phyloP scores from a whole-genome alignment of 2,113 vertebrate genomes.

The Cinclus mexicanus region DNA sequence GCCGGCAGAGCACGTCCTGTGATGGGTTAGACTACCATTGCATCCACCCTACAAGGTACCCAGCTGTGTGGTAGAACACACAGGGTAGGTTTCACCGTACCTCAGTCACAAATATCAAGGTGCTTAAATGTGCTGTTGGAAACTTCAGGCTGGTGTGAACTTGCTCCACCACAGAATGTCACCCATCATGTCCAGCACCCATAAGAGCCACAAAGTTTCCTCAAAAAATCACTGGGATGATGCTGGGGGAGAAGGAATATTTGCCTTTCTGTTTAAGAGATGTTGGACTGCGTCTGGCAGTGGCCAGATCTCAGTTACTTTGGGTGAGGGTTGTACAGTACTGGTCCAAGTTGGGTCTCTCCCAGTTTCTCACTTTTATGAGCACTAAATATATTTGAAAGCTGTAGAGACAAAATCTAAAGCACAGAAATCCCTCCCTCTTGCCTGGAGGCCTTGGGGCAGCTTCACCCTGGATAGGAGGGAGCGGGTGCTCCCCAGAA shows the following conservation, averaged over 20 bases:
- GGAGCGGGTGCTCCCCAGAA: not conserved
- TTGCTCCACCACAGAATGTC: not conserved
- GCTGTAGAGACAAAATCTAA: not conserved
- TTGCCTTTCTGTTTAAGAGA: not conserved
- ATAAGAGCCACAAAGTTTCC: rapidly evolving
- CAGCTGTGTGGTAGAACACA: not conserved
- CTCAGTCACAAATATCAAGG: not conserved
- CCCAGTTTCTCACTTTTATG: not conserved
- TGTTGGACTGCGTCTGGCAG: not conserved
- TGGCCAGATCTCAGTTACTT: not conserved
- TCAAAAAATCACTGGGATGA: not conserved
- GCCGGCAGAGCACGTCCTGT: not conserved
- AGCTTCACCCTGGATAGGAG: not conserved
- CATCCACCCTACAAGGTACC: not conserved
- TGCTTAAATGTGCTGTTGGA: not conserved
- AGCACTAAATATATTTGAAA: slow-evolving; percentile 7
- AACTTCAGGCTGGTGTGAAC: not conserved
- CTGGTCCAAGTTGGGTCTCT: not conserved
- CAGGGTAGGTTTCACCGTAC: not conserved
- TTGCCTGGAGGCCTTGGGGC: not conserved
- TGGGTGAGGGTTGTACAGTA: not conserved
- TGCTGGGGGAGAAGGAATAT: not conserved
- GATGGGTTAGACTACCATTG: not conserved
- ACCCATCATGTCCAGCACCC: rapidly evolving
- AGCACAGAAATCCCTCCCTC: not conserved